Evolutionary conservation across 2,113 vertebrate species (phyloP).

Genomic region (Suncus etruscus): DNA sequence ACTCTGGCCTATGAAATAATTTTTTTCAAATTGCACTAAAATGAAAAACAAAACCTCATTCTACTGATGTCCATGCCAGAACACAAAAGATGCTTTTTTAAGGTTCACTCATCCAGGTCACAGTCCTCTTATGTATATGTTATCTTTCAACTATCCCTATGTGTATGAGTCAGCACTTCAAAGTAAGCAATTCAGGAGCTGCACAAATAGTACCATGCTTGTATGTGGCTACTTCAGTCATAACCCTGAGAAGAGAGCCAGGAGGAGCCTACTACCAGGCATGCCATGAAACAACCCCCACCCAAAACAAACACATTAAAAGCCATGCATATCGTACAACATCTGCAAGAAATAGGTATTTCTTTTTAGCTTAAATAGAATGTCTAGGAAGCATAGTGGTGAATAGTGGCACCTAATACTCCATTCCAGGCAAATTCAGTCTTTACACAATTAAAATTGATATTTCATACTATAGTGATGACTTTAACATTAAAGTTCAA

Average conservation of each 20-base stretch:
- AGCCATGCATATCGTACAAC: conserved; percentile 8
- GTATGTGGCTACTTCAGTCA: too few relatives aligned
- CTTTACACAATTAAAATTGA: conserved; percentile 42
- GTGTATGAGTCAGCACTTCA: neutral
- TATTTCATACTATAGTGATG: conserved; percentile 10
- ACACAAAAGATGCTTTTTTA: conserved; percentile 20
- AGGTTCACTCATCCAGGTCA: conserved; percentile 9
- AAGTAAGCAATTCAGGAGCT: too few relatives aligned
- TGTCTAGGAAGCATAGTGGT: conserved; percentile 27
- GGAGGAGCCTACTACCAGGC: too few relatives aligned
- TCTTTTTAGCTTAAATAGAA: neutral
- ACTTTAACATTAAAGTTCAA: too few relatives aligned
- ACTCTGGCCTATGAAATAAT: too few relatives aligned
- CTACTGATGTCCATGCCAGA: neutral
- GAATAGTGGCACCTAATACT: neutral
- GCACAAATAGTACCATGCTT: too few relatives aligned
- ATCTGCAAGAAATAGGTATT: neutral
- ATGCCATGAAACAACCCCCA: too few relatives aligned
- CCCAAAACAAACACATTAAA: neutral
- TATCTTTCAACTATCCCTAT: conserved; percentile 26
- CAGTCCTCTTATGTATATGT: neutral
- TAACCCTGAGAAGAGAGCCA: too few relatives aligned
- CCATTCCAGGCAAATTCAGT: conserved; percentile 43
- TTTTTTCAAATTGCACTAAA: neutral
- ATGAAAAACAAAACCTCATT: conserved; percentile 28